Conservation (phyloP, 2,113 vertebrate genomes). For the Muntiacus muntjak region DNA sequence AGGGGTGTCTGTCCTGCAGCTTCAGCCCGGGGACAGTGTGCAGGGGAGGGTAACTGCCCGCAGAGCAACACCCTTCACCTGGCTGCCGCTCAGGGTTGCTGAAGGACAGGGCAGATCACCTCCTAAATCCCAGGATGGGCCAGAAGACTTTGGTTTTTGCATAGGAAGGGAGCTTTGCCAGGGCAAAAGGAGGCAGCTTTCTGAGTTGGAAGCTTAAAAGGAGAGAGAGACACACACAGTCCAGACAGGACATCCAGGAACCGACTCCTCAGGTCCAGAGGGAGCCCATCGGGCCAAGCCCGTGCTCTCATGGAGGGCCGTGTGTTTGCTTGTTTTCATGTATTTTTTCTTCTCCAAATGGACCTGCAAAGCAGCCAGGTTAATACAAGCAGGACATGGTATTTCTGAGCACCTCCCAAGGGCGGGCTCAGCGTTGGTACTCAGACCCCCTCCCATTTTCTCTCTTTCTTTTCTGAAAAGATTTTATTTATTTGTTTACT, state of each 20-base stretch:
- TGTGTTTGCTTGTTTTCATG: neutral
- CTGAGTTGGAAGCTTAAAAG: neutral
- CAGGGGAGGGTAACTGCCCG: neutral
- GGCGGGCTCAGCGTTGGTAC: neutral
- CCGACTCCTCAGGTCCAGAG: neutral
- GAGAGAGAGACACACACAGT: neutral
- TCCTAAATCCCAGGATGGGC: neutral
- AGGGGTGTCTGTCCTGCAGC: neutral
- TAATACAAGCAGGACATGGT: too few species aligned
- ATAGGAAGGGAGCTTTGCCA: neutral
- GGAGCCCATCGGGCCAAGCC: fast-evolving
- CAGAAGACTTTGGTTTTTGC: neutral
- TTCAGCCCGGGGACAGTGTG: neutral
- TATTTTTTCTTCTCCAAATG: neutral
- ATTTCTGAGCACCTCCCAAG: neutral
- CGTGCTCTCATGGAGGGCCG: too few species aligned
- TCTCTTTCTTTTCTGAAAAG: neutral
- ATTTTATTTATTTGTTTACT: neutral
- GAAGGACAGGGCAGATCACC: neutral
- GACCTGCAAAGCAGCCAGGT: neutral
- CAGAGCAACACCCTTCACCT: neutral
- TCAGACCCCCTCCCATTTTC: neutral
- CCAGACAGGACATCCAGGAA: neutral
- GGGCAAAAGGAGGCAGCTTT: neutral
- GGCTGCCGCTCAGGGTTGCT: fast-evolving